phyloP scores from a whole-genome alignment of 2,888 invertebrate species.

The Aelia acuminata region DNA sequence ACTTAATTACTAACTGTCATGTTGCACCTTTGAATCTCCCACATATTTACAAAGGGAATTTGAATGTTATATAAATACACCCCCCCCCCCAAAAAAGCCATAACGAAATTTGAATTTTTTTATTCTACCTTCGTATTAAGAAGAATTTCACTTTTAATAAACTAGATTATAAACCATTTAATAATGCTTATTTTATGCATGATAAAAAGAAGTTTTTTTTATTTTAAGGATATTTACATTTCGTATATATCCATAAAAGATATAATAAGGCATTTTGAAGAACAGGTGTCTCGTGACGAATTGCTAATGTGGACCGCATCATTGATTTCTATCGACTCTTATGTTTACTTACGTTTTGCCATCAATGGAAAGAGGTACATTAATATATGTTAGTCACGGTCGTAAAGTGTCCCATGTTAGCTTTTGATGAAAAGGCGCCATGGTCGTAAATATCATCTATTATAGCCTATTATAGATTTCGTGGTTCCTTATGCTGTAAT shows the following conservation, averaged over 20 bases:
- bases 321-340: background rate
- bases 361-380: background rate
- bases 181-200: no score
- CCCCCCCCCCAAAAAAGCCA: no score
- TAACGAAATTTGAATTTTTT: no score
- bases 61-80: no score
- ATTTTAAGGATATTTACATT: no score
- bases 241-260: background rate
- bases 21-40: no score
- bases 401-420: background rate
- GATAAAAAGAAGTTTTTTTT: no score
- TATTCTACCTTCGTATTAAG: no score
- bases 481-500: background rate
- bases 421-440: background rate
- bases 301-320: background rate
- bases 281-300: background rate
- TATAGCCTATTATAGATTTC: conserved; percentile 14
- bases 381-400: background rate
- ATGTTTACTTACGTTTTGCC: conserved; percentile 2
- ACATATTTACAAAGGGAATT: no score
- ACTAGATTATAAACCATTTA: no score
- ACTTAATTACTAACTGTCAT: no score
- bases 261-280: background rate
- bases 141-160: no score
- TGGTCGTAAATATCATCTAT: background rate